phyloP scores from a whole-genome alignment of 2,888 invertebrate species.

The Drosophila leonis region DNA sequence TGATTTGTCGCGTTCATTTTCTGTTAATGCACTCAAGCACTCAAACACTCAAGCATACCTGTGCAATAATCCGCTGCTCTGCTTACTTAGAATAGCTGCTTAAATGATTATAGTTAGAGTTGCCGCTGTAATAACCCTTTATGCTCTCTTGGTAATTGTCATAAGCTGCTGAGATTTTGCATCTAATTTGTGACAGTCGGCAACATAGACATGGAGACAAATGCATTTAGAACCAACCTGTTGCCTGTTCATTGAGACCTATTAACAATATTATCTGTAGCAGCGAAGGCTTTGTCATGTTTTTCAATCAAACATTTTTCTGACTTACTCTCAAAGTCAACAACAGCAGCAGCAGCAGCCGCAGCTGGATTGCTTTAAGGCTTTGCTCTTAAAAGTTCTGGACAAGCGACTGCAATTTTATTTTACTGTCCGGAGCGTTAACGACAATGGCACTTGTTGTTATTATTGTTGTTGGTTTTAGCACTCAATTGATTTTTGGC shows the following conservation, averaged over 20 bases:
- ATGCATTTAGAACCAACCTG: too few species aligned
- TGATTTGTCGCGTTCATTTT: too few species aligned
- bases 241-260: neutral
- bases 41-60: too few species aligned
- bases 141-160: too few species aligned
- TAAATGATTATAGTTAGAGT: too few species aligned
- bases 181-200: too few species aligned
- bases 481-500: constrained; percentile 79
- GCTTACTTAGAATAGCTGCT: too few species aligned
- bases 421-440: constrained; percentile 48
- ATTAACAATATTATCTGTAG: neutral
- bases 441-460: constrained; percentile 47
- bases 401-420: constrained; percentile 35
- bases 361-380: constrained; percentile 15
- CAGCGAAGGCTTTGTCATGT: neutral
- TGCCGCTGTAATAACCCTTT: too few species aligned
- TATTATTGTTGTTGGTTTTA: constrained; percentile 62
- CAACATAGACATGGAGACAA: too few species aligned
- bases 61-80: too few species aligned
- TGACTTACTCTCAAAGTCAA: neutral
- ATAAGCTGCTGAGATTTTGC: too few species aligned
- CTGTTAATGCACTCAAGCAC: too few species aligned
- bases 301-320: neutral
- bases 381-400: constrained; percentile 6
- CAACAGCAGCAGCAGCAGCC: neutral